Percentiles rank a stretch among this genome's conserved stretches.
phyloP scores from a whole-genome alignment of 2,113 vertebrate genomes.

The Stigmatopora argus region DNA sequence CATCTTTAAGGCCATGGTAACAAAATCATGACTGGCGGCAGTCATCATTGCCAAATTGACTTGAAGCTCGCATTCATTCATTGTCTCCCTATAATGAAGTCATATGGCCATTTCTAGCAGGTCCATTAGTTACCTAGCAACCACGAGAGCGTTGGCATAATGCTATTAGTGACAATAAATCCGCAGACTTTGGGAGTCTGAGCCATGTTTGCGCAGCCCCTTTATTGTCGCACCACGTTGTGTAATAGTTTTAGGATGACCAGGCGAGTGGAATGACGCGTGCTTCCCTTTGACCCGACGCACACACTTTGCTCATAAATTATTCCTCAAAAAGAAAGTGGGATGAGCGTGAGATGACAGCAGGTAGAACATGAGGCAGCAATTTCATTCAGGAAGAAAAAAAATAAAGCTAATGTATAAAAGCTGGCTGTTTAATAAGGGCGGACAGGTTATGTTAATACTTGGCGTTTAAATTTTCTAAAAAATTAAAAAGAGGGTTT shows the following conservation, averaged over 20 bases:
- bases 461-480: no score
- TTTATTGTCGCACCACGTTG: slow-evolving; percentile 26
- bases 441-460: no score
- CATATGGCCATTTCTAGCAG: slow-evolving; percentile 13
- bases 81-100: slow-evolving; percentile 21
- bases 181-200: slow-evolving; percentile 11
- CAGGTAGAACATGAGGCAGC: background rate
- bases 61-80: background rate
- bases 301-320: slow-evolving; percentile 44
- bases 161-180: slow-evolving; percentile 14
- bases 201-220: slow-evolving; percentile 28
- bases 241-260: slow-evolving; percentile 26
- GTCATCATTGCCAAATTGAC: slow-evolving; percentile 5
- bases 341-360: slow-evolving; percentile 32
- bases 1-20: background rate
- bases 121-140: slow-evolving; percentile 64
- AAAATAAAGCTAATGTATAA: background rate
- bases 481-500: no score
- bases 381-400: background rate
- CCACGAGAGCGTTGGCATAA: slow-evolving; percentile 26
- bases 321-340: slow-evolving; percentile 61
- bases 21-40: slow-evolving; percentile 1
- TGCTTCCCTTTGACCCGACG: slow-evolving; percentile 45
- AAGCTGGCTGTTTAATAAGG: no score
- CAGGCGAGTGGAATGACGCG: slow-evolving; percentile 60